Conservation (phyloP, 2,113 vertebrate genomes). For the Spilogale gracilis region DNA sequence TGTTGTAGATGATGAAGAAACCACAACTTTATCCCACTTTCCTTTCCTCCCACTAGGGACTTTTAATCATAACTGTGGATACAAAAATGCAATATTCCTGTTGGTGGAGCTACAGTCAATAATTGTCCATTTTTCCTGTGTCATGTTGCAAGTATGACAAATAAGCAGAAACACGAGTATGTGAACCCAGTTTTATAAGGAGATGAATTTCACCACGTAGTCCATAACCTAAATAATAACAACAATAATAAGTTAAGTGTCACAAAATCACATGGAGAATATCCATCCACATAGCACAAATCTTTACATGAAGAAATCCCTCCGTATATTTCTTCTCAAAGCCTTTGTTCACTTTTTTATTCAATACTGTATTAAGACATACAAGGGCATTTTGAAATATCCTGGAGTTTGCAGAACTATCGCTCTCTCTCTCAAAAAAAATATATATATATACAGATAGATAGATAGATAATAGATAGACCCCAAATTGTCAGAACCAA, state of each 20-base stretch:
- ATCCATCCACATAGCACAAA: not conserved
- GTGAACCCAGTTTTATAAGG: not conserved
- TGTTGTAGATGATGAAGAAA: not conserved
- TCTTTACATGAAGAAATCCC: constrained; percentile 11
- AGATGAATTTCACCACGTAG: not conserved
- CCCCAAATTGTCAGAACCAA: not conserved
- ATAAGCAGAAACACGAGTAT: not conserved
- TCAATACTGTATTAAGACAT: not conserved
- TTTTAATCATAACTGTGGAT: not conserved
- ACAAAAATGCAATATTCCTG: not conserved
- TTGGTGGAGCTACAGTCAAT: not conserved
- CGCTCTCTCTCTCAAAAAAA: not conserved
- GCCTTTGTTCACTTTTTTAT: not conserved
- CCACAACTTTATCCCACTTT: not conserved
- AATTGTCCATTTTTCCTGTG: not conserved
- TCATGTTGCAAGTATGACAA: not conserved
- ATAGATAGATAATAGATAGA: not conserved
- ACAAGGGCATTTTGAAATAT: not conserved
- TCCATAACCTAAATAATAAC: not conserved
- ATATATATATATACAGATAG: not conserved
- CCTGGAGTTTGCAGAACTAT: not conserved
- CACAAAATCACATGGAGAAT: constrained; percentile 16
- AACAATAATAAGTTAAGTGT: not conserved
- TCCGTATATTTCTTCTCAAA: constrained; percentile 8
- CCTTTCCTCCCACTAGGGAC: not conserved